Evolutionary conservation across 2,888 invertebrate species (phyloP).

Genomic region (Balanococcus diminutus): DNA sequence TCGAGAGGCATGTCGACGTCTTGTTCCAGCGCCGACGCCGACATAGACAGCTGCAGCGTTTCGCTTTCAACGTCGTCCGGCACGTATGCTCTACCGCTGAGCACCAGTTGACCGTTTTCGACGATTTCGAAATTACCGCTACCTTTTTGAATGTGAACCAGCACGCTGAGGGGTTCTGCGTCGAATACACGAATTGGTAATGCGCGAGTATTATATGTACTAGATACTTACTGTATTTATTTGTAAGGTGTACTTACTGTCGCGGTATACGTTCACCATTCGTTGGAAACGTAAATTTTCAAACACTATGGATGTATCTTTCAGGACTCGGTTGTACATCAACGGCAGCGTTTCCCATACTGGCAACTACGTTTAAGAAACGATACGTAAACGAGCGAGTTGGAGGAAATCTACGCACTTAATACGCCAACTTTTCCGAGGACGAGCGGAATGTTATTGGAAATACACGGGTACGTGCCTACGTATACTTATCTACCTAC

Average conservation of each 20-base stretch:
- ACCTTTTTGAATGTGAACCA: conserved; percentile 30
- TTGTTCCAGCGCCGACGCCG: no score
- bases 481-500: no score
- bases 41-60: neutral
- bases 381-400: no score
- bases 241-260: neutral
- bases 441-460: no score
- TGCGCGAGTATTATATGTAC: no score
- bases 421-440: no score
- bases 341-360: conserved; percentile 28
- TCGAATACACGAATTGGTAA: neutral
- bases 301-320: conserved; percentile 8
- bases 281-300: conserved; percentile 43
- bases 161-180: neutral
- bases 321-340: neutral
- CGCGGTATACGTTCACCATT: neutral
- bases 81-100: neutral
- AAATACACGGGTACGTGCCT: neutral
- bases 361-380: neutral
- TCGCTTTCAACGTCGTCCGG: conserved; percentile 29
- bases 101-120: conserved; percentile 1
- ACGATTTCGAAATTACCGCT: conserved; percentile 40
- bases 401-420: no score
- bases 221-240: no score
- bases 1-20: neutral